These are phyloP conservation scores for Diarsia rubi DNA, from an alignment of 2,888 invertebrate species.

Conservation along the genomic window DNA sequence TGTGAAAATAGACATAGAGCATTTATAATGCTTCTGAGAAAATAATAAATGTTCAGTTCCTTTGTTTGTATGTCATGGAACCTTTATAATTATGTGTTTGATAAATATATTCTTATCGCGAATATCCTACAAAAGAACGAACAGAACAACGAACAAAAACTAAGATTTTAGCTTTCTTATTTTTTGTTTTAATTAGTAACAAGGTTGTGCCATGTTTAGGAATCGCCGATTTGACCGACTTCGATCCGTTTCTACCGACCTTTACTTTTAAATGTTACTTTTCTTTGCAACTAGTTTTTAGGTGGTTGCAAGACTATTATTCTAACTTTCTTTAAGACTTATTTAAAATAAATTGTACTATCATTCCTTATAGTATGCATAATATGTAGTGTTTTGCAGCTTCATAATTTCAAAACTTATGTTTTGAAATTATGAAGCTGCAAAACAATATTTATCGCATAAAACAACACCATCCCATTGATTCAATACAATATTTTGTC, in stretches of 20 bases:
- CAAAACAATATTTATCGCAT: constrained; percentile 10
- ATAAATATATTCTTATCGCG: background rate
- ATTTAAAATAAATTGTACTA: background rate
- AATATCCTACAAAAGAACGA: background rate
- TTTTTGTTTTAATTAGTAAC: background rate
- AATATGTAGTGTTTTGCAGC: too few species aligned
- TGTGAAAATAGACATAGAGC: constrained; percentile 43
- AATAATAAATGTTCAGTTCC: background rate
- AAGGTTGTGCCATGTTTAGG: too few species aligned
- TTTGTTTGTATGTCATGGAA: background rate
- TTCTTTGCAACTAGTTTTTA: background rate
- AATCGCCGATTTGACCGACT: background rate
- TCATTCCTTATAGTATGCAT: too few species aligned
- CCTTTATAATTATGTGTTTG: background rate
- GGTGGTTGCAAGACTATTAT: background rate
- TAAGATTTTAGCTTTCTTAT: background rate
- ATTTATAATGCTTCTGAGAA: constrained; percentile 41
- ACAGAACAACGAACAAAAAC: too few species aligned
- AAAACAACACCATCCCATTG: constrained; percentile 10
- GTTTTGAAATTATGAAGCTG: background rate
- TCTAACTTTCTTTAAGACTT: too few species aligned
- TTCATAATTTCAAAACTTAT: background rate
- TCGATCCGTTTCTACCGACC: background rate
- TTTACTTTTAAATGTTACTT: background rate
- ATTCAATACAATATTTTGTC: constrained; percentile 24